Evolutionary conservation across 2,888 invertebrate species (phyloP).

Genomic region (Microchrysa polita): DNA sequence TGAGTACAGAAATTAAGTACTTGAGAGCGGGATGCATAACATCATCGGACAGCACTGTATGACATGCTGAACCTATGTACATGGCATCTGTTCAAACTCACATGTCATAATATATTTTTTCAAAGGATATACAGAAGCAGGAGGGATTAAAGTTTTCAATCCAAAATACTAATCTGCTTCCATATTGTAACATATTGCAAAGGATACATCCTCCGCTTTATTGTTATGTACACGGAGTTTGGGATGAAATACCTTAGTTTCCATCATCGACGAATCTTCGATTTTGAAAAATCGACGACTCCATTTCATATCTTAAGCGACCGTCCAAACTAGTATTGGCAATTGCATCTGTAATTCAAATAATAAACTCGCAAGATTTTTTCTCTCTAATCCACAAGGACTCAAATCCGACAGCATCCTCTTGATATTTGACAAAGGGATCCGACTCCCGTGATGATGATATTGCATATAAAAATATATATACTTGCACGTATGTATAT

Average conservation of each 20-base stretch:
- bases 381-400: background rate
- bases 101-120: background rate
- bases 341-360: background rate
- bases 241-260: no score
- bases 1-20: slow-evolving; percentile 26
- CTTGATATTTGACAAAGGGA: slow-evolving; percentile 31
- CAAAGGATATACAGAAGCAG: background rate
- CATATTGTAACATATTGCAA: background rate
- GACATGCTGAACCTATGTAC: background rate
- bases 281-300: no score
- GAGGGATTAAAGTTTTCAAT: slow-evolving; percentile 23
- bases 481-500: no score
- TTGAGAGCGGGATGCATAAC: background rate
- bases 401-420: slow-evolving; percentile 16
- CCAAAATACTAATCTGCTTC: background rate
- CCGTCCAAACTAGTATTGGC: background rate
- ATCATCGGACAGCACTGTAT: background rate
- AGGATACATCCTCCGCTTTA: background rate
- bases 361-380: background rate
- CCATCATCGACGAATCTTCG: no score
- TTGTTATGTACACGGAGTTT: no score
- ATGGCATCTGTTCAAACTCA: slow-evolving; percentile 24
- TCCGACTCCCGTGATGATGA: slow-evolving; percentile 10
- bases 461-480: no score
- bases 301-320: no score